Conservation (phyloP, 2,888 invertebrate genomes). For the Pegoplata infirma region DNA sequence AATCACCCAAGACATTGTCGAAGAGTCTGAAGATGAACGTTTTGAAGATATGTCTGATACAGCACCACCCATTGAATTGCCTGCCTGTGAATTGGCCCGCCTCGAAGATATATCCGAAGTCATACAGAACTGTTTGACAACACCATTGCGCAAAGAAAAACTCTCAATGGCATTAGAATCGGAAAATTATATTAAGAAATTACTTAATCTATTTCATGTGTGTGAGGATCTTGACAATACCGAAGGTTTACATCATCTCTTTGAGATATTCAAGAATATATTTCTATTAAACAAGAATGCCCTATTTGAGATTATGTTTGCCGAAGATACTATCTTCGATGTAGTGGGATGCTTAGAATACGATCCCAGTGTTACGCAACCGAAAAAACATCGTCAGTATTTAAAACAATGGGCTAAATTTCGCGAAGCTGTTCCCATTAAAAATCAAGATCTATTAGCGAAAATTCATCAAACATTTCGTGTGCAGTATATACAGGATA, state of each 20-base stretch:
- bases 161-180: constrained; percentile 94
- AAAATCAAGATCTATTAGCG: constrained; percentile 94
- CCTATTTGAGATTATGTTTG: constrained; percentile 98
- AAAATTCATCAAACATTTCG: constrained; percentile 99
- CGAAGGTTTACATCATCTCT: constrained; percentile 95
- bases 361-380: constrained; percentile 91
- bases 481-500: constrained; percentile 99
- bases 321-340: constrained; percentile 97
- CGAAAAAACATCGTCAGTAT: constrained; percentile 97
- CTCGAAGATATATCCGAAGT: constrained; percentile 97
- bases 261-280: constrained; percentile 99
- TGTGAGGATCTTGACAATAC: constrained; percentile 98
- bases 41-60: constrained; percentile 98
- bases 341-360: constrained; percentile 99
- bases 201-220: constrained; percentile 96
- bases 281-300: constrained; percentile 98
- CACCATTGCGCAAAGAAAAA: constrained; percentile 95
- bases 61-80: constrained; percentile 95
- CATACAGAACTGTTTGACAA: constrained; percentile 91
- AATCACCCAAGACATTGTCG: constrained; percentile 97
- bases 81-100: constrained; percentile 95
- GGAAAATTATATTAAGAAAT: constrained; percentile 96
- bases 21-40: constrained; percentile 97
- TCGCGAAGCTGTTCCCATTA: constrained; percentile 95
- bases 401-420: constrained; percentile 94